These are phyloP conservation scores for Choristoneura fumiferana DNA, from an alignment of 1,140 invertebrate genomes.

Conservation along the genomic window DNA sequence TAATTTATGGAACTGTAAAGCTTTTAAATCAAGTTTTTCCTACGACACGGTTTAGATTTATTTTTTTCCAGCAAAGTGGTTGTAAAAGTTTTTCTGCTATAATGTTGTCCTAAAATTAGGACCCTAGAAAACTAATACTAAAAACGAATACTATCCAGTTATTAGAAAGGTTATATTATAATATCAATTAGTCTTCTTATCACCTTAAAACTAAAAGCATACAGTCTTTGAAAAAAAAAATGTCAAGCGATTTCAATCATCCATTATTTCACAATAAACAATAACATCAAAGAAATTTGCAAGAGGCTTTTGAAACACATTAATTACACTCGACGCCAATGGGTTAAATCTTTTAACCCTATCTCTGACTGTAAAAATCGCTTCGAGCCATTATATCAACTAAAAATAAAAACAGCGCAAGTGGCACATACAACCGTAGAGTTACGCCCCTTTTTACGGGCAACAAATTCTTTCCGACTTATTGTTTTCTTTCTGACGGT, in stretches of 20 bases:
- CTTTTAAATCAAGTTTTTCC: no score
- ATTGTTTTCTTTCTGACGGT: conserved; percentile 71
- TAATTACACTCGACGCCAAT: conserved; percentile 66
- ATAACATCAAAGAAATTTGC: conserved; percentile 46
- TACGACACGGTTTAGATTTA: no score
- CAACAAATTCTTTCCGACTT: conserved; percentile 64
- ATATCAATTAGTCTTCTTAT: no score
- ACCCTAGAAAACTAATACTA: no score
- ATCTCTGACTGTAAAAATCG: conserved; percentile 44
- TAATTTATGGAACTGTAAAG: no score
- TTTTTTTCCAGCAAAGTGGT: no score
- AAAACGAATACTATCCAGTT: no score
- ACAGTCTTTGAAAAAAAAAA: neutral
- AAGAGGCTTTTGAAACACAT: conserved; percentile 47
- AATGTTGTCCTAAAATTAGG: no score
- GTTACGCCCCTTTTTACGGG: no score
- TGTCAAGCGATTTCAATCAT: neutral
- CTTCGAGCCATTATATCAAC: conserved; percentile 61
- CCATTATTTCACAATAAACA: conserved; percentile 19
- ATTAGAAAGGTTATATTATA: no score
- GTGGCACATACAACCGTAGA: no score
- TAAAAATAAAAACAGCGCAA: conserved; percentile 44
- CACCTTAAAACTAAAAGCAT: neutral
- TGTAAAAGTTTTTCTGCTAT: no score
- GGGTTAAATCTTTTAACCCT: conserved; percentile 58